A percentile compares a stretch with the other conserved stretches of the same genome.
Evolutionary conservation across 2,888 invertebrate species (phyloP).

Genomic region (Gari tellinella): DNA sequence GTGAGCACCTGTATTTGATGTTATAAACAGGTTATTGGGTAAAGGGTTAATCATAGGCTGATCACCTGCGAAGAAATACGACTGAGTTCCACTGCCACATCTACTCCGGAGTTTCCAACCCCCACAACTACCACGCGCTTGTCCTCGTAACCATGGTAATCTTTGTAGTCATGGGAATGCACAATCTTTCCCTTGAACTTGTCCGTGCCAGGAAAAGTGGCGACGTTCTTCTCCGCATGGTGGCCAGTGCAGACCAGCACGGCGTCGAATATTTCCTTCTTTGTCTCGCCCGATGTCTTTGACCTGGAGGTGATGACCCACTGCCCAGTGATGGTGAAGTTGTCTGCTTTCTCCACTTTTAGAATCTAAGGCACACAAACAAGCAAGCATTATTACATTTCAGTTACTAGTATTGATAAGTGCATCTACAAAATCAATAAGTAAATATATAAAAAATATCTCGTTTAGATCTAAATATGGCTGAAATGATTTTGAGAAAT

Average conservation of each 20-base stretch:
- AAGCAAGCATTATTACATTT: no score
- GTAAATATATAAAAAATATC: no score
- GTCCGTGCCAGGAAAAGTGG: conserved; percentile 67
- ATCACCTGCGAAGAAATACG: conserved; percentile 79
- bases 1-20: no score
- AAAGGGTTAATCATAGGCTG: no score
- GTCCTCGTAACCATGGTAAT: conserved; percentile 73
- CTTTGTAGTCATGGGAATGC: conserved; percentile 78
- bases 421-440: no score
- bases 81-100: conserved; percentile 84
- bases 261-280: conserved; percentile 67
- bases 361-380: conserved; percentile 2
- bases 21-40: no score
- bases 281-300: conserved; percentile 55
- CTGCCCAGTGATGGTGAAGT: conserved; percentile 55
- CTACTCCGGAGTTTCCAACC: conserved; percentile 85
- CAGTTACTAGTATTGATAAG: no score
- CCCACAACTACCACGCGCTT: conserved; percentile 85
- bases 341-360: conserved; percentile 3
- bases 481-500: no score
- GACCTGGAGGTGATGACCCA: conserved; percentile 75
- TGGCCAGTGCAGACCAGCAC: conserved; percentile 80
- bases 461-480: no score
- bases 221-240: conserved; percentile 68
- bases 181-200: conserved; percentile 74